Evolutionary conservation across 2,888 invertebrate genomes (phyloP).

Genomic region (Eristalis arbustorum): DNA sequence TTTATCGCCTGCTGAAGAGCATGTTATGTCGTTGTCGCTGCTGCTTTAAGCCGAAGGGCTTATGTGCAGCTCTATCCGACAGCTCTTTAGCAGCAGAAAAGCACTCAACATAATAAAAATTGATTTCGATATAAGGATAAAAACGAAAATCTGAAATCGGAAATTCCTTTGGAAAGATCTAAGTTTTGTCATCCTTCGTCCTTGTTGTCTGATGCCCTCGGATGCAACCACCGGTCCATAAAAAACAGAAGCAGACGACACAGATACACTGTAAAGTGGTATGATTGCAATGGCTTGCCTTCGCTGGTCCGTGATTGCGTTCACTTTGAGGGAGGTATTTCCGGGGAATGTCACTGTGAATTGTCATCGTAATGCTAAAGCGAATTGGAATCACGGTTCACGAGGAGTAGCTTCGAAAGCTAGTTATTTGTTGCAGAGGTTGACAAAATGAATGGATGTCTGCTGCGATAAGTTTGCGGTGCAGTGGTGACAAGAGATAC

Average conservation of each 20-base stretch:
- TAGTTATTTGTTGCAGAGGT: neutral
- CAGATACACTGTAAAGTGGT: neutral
- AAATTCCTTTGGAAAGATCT: constrained; percentile 29
- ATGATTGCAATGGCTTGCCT: constrained; percentile 6
- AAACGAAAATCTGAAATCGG: constrained; percentile 18
- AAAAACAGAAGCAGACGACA: neutral
- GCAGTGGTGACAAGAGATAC: neutral
- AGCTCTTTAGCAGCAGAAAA: constrained; percentile 36
- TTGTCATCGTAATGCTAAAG: constrained; percentile 5
- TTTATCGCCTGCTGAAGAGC: constrained; percentile 61
- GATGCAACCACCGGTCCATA: constrained; percentile 18
- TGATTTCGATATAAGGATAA: constrained; percentile 45
- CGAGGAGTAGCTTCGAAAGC: neutral
- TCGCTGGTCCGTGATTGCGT: constrained; percentile 21
- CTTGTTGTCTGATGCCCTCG: constrained; percentile 23
- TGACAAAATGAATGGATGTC: constrained; percentile 5
- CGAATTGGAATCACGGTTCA: neutral
- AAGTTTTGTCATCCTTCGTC: constrained; percentile 31
- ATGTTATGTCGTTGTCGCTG: constrained; percentile 55
- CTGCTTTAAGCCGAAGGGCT: constrained; percentile 57
- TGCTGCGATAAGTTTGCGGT: neutral
- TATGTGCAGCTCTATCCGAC: constrained; percentile 45
- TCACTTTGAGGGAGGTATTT: constrained; percentile 2
- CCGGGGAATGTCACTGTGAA: constrained; percentile 13
- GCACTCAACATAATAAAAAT: constrained; percentile 67